Evolutionary conservation across 2,113 vertebrate genomes (phyloP).

Genomic region (Erpornis zantholeuca): DNA sequence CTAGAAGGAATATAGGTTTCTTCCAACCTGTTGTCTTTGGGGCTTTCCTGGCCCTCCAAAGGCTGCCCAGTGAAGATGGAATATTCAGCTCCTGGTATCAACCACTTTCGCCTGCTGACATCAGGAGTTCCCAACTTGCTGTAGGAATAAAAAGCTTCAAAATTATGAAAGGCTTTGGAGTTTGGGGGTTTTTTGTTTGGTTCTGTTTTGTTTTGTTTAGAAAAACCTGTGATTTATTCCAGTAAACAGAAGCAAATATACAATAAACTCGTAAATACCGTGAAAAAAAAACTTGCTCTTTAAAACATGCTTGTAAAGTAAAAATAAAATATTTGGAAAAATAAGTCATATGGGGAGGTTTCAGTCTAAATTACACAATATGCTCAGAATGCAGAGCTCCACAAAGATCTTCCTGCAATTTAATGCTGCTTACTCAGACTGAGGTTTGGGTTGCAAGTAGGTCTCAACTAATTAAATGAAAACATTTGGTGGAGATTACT

Average conservation of each 20-base stretch:
- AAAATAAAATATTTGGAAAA: background rate
- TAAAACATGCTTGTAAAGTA: background rate
- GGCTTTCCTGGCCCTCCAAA: slow-evolving; percentile 43
- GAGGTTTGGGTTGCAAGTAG: background rate
- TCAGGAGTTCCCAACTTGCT: slow-evolving; percentile 74
- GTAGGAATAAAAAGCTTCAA: slow-evolving; percentile 57
- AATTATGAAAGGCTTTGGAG: slow-evolving; percentile 47
- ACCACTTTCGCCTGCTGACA: slow-evolving; percentile 75
- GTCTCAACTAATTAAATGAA: background rate
- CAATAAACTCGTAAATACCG: background rate
- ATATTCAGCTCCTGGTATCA: slow-evolving; percentile 75
- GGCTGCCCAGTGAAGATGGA: slow-evolving; percentile 80
- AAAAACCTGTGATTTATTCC: background rate
- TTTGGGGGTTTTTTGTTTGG: background rate
- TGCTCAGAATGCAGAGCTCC: background rate
- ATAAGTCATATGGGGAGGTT: background rate
- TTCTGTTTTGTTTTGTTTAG: background rate
- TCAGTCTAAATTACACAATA: background rate
- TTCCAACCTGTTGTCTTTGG: slow-evolving; percentile 39
- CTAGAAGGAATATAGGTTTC: slow-evolving; percentile 25
- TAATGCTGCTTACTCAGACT: background rate
- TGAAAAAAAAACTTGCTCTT: background rate
- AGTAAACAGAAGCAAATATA: background rate
- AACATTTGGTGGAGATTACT: background rate
- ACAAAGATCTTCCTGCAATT: background rate